A percentile compares a stretch with the other conserved stretches of the same genome.
Conservation (phyloP, 2,113 vertebrate genomes). For the Pelusios castaneus region DNA sequence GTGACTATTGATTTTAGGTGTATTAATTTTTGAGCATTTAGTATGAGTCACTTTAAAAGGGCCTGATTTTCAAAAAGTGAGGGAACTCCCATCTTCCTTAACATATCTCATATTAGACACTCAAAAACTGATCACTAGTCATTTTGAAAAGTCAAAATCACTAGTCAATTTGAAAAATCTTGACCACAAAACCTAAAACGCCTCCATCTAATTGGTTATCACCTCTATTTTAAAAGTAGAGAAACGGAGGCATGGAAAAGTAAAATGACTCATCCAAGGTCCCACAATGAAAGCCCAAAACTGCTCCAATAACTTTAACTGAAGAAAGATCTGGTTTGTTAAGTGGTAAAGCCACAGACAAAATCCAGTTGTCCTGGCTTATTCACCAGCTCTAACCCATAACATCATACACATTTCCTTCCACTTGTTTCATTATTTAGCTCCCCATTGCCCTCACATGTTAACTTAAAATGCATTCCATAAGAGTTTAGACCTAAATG, state of each 20-base stretch:
- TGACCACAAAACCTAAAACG: not conserved
- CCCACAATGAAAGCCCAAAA: not conserved
- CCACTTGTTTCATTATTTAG: not conserved
- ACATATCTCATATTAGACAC: not conserved
- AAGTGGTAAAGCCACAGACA: not conserved
- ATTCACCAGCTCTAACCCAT: not conserved
- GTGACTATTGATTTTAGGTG: not conserved
- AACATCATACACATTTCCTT: not conserved
- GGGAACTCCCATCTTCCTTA: not conserved
- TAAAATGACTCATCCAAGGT: not conserved
- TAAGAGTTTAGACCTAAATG: not conserved
- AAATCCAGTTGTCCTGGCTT: not conserved
- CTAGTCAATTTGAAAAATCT: not conserved
- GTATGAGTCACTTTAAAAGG: not conserved
- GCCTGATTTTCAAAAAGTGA: not conserved
- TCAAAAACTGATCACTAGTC: not conserved
- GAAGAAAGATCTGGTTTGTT: not conserved
- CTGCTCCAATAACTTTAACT: not conserved
- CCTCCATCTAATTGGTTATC: not conserved
- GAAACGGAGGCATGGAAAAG: not conserved
- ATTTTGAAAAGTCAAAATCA: not conserved
- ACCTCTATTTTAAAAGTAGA: not conserved
- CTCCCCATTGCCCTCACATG: not conserved
- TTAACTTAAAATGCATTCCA: not conserved
- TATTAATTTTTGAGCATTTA: not conserved